Evolutionary conservation across 2,888 invertebrate species (phyloP).

Genomic region (Thecocarcelia acutangulata): DNA sequence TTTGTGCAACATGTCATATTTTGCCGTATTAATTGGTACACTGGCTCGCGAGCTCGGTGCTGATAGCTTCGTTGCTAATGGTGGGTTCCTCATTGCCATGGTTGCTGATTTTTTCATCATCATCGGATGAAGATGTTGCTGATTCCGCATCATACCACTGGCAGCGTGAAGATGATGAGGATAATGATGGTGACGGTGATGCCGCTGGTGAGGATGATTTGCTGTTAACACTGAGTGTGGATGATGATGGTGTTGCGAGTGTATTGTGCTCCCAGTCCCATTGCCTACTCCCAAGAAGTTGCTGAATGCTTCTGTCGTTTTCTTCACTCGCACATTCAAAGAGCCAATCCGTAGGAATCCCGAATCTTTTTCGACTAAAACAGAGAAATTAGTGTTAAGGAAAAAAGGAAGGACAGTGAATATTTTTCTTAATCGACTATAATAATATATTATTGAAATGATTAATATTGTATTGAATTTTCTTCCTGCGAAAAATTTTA

Average conservation of each 20-base stretch:
- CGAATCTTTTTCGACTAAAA: conserved; percentile 90
- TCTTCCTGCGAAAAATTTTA: too few relatives aligned
- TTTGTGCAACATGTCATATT: conserved; percentile 89
- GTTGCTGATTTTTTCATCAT: conserved; percentile 71
- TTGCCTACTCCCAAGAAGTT: conserved; percentile 91
- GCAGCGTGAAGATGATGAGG: conserved; percentile 76
- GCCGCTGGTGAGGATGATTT: conserved; percentile 82
- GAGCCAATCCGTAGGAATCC: conserved; percentile 96
- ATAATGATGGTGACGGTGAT: conserved; percentile 81
- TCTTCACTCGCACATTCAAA: conserved; percentile 94
- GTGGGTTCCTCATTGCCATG: conserved; percentile 67
- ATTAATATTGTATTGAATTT: too few relatives aligned
- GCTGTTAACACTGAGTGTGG: conserved; percentile 70
- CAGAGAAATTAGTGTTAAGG: too few relatives aligned
- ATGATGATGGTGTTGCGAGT: conserved; percentile 71
- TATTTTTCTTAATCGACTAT: too few relatives aligned
- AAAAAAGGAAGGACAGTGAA: too few relatives aligned
- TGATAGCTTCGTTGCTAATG: conserved; percentile 41
- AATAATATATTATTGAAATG: too few relatives aligned
- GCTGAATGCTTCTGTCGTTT: conserved; percentile 95
- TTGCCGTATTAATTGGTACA: conserved; percentile 77
- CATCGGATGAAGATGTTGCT: conserved; percentile 75
- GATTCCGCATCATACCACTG: conserved; percentile 79
- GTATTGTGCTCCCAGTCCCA: conserved; percentile 82
- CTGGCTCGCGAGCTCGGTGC: conserved; percentile 75